Evolutionary conservation across 2,888 invertebrate species (phyloP), one percentile per base, ranked within the genome.

Genomic region (Andrena hattorfiana): DNA sequence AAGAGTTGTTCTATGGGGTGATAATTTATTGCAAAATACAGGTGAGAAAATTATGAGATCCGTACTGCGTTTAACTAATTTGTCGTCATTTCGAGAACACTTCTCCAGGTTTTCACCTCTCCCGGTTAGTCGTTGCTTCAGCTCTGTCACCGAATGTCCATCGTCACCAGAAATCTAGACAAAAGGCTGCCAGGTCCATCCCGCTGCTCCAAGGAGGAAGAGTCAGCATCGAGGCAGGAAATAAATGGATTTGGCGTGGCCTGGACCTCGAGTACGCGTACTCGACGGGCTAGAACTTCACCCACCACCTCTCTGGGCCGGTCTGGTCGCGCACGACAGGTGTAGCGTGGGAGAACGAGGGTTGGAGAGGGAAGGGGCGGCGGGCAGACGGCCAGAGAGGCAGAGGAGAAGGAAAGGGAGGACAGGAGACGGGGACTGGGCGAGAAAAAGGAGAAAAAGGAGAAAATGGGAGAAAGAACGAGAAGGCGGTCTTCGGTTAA

Each of bases 401-500:
- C 54, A 67, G 72, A 63, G 59, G 59, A 76, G 73, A 62, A 68
- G 23, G 62, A 42, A 67, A 49, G 63, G 85, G 81, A 73, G 72
- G 70, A 67, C 83, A 80, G 81, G 73, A 85, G 66, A 85, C 75
- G 85, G 87, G 74, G 66, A 81, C 60, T 56, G 76, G 72, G 74
- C 74, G 86, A 80, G 74, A 73, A 83, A 77, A 80, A 80, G 71
- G 86, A 80, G 74, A 73, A 83, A 77, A 80, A 80, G 71, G 49
- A 82, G 76, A 81, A 84, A 89, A 86, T 81, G 74, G 70, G 67
- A 85, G 86, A 87, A 87, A 88, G 90, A 88, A 89, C 85, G 89
- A 91, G 91, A 91, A 92, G 93, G 93, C 93, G 93, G 92, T 91
- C 92, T 91, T 88, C 88, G 90, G 89, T 92, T 91, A 90, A 90